These are phyloP conservation scores for Heteropelma amictum DNA, from an alignment of 2,888 invertebrate genomes.

Conservation along the genomic window DNA sequence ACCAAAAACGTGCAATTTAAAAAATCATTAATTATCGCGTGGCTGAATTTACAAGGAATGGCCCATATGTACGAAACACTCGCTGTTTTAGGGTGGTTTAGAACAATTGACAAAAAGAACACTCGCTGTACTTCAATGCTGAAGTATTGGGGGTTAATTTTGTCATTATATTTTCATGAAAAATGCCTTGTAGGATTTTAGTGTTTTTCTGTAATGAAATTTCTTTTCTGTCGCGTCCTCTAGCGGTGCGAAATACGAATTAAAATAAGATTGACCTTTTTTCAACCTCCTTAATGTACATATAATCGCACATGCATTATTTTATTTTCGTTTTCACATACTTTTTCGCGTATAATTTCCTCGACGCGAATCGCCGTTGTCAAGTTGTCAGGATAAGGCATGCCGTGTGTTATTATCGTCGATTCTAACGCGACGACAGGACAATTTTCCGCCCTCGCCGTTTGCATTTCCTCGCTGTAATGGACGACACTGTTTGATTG, in stretches of 20 bases:
- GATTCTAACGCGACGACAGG: conserved; percentile 97
- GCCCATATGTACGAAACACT: too few species aligned
- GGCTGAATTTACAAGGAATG: too few species aligned
- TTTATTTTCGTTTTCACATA: conserved; percentile 71
- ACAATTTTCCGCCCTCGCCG: conserved; percentile 81
- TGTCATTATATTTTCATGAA: too few species aligned
- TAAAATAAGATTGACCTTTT: too few species aligned
- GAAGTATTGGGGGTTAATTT: background rate
- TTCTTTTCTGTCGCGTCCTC: too few species aligned
- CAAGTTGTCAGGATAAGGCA: conserved; percentile 96
- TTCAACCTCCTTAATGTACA: background rate
- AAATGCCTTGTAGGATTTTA: too few species aligned
- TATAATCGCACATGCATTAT: background rate
- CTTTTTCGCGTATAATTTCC: conserved; percentile 85
- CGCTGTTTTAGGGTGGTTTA: too few species aligned
- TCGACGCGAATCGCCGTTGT: conserved; percentile 91
- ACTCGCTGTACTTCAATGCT: background rate
- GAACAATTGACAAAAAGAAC: background rate
- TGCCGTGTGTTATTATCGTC: conserved; percentile 98
- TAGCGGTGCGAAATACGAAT: too few species aligned
- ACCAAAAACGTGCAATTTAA: background rate
- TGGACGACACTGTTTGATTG: conserved; percentile 16
- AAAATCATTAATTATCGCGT: background rate
- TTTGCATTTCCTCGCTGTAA: conserved; percentile 81
- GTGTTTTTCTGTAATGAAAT: background rate